Base-by-base conservation (phyloP, 2,888 invertebrate genomes). In the Micoletzkya japonica region DNA sequence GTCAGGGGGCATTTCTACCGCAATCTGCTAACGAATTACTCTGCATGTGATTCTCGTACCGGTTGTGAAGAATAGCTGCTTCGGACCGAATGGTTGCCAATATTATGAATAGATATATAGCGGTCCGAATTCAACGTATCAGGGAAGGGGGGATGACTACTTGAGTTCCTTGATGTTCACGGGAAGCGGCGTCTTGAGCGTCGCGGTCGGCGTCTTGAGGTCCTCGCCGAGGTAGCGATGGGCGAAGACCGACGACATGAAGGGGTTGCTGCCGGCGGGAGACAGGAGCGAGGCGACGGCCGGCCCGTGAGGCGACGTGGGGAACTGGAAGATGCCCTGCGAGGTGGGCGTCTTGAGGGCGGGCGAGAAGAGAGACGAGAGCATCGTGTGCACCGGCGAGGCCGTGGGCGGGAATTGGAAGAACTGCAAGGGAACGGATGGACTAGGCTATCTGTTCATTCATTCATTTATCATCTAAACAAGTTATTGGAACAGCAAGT, bases 241-340 rank as follows among this genome's bases (percentile, higher is more conserved):
- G 10, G 59, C 59, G 57, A 67, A 67, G 10, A 67, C 67, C 1
- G 67, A 67, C 7, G 39, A n/a, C 24, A 67, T 2, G 0, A 67
- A 37, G 50, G 50, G 63, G 14, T 59, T 57, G n/a, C 70, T 63
- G 44, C 58, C 56, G 37, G 67, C 66, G 37, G 74, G 75, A 28
- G 72, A 70, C 24, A 59, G 70, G 14, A 74, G 63, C 2, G 64
- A 54, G n/a, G 64, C 44, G 14, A 50, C 63, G 1, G 63, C 63
- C 39, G 64, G 52, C 37, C 63, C 28, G 7, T 74, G 69, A n/a
- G 73, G 73, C 60, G 70, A 74, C 32, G 73, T 76, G 17, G 73
- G 74, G 60, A 76, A 76, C 20, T 73, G 71, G 71, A 75, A 75
- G 36, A 75, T n/a, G n/a, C n/a, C 58, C 61, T 73, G 72, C 37